Evolutionary conservation across 2,113 vertebrate species (phyloP).

Genomic region (Psophia crepitans): DNA sequence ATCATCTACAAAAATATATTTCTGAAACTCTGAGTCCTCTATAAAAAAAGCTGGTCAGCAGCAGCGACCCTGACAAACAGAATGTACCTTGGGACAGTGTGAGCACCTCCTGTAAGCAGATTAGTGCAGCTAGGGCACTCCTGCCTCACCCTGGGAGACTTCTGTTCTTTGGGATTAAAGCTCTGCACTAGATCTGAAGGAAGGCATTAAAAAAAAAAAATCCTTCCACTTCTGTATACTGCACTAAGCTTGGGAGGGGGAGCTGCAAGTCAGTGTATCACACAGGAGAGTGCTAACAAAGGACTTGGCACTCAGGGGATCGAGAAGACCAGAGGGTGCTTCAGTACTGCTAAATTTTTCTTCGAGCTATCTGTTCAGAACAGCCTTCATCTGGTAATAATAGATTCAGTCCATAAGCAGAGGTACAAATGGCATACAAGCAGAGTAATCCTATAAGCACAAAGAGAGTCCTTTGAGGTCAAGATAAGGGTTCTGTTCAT

Average conservation of each 20-base stretch:
- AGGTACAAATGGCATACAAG: neutral
- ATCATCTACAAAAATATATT: constrained; percentile 80
- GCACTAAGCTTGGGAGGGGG: neutral
- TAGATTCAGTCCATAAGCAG: neutral
- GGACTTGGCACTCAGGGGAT: neutral
- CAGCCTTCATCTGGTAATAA: neutral
- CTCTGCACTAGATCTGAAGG: constrained; percentile 42
- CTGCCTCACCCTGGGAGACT: constrained; percentile 53
- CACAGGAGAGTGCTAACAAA: neutral
- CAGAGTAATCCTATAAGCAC: constrained; percentile 1
- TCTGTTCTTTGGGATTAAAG: constrained; percentile 71
- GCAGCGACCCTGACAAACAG: constrained; percentile 73
- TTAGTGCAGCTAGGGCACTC: constrained; percentile 31
- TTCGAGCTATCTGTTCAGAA: neutral
- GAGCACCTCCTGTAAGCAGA: constrained; percentile 61
- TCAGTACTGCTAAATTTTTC: neutral
- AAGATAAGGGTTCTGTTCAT: neutral
- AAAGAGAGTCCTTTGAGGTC: neutral
- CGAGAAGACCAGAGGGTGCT: neutral
- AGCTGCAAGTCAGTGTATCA: neutral
- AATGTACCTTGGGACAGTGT: constrained; percentile 70
- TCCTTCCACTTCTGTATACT: constrained; percentile 9
- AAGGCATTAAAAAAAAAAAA: neutral
- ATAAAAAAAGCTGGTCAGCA: constrained; percentile 78
- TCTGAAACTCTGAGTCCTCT: constrained; percentile 77